phyloP scores from a whole-genome alignment of 2,797 vertebrate genomes.

The Threskiornis aethiopicus region DNA sequence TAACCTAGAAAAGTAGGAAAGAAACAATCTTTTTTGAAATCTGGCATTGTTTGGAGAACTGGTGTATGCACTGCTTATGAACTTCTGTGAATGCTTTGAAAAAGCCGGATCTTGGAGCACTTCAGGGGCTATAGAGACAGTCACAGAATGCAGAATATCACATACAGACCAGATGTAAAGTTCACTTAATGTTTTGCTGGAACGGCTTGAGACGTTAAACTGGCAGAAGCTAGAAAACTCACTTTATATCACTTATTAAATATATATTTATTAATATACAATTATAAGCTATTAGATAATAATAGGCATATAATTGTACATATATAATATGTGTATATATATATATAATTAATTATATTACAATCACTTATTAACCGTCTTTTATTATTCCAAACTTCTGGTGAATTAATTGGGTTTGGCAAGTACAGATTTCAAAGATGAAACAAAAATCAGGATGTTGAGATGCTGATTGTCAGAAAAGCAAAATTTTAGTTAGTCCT shows the following conservation, averaged over 20 bases:
- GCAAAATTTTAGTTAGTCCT: background rate
- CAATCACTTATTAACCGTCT: background rate
- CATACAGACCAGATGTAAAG: background rate
- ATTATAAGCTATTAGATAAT: background rate
- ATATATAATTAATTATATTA: background rate
- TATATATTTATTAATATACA: background rate
- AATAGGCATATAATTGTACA: background rate
- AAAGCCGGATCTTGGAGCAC: background rate
- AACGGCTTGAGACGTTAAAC: background rate
- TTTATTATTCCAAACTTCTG: background rate
- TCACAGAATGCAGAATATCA: background rate
- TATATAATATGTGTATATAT: accelerated
- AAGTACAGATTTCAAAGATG: background rate
- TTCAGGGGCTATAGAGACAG: background rate
- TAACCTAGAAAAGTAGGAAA: background rate
- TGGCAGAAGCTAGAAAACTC: background rate
- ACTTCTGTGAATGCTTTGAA: background rate
- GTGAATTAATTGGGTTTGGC: background rate
- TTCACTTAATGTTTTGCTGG: background rate
- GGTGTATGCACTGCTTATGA: background rate
- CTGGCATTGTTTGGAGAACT: background rate
- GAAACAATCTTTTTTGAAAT: background rate
- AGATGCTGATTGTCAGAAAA: background rate
- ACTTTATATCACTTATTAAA: background rate
- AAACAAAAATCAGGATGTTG: background rate